Evolutionary conservation across 2,888 invertebrate genomes (phyloP).

Genomic region (Erebia palarica): DNA sequence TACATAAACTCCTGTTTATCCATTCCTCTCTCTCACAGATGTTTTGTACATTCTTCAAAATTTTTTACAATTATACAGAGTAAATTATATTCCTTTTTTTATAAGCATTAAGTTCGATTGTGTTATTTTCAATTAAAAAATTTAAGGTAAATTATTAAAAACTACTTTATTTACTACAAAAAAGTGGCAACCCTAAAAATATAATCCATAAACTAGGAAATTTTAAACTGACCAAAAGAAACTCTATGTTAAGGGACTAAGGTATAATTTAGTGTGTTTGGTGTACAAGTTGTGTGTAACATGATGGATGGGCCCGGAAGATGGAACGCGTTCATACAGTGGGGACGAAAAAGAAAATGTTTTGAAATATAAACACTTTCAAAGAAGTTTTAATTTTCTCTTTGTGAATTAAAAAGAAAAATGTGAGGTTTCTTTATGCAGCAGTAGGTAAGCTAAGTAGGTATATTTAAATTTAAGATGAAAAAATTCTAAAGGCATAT

Average conservation of each 20-base stretch:
- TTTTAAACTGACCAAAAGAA: background rate
- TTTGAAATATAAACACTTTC: constrained; percentile 10
- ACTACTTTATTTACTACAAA: background rate
- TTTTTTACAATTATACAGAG: no score
- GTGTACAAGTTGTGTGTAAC: background rate
- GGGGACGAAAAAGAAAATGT: constrained; percentile 22
- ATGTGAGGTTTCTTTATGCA: background rate
- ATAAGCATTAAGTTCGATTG: no score
- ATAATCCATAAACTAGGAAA: background rate
- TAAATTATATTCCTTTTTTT: background rate
- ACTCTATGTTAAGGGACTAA: constrained; percentile 7
- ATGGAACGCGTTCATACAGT: constrained; percentile 20
- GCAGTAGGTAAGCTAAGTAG: no score
- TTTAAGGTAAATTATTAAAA: background rate
- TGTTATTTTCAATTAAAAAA: no score
- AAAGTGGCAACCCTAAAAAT: background rate
- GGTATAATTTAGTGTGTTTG: constrained; percentile 1
- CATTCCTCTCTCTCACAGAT: no score
- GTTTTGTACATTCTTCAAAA: no score
- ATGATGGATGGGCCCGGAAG: constrained; percentile 19
- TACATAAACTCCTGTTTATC: no score
- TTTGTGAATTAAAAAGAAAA: constrained; percentile 2
- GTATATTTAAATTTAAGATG: no score
- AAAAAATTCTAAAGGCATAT: no score
- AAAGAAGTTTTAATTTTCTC: background rate